A percentile compares a stretch with the other conserved stretches of the same genome.
Evolutionary conservation across 2,888 invertebrate genomes (phyloP).

Genomic region (Chalcosyrphus nemorum): DNA sequence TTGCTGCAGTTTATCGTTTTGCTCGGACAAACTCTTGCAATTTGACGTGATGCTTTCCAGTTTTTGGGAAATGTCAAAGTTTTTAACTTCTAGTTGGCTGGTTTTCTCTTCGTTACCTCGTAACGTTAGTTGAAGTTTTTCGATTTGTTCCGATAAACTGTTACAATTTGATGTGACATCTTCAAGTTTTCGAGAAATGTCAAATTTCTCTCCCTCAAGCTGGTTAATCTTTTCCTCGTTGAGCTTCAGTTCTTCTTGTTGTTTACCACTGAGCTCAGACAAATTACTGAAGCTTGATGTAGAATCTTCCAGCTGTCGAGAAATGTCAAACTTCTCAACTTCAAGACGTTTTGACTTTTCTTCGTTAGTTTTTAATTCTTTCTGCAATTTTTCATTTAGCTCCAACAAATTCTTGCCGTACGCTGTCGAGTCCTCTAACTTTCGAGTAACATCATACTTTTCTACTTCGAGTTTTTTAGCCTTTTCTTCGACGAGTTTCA

Average conservation of each 20-base stretch:
- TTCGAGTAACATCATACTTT: slow-evolving; percentile 74
- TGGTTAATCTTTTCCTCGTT: slow-evolving; percentile 80
- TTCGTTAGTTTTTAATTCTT: slow-evolving; percentile 77
- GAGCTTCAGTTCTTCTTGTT: slow-evolving; percentile 75
- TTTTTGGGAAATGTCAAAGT: slow-evolving; percentile 74
- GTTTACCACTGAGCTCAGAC: slow-evolving; percentile 76
- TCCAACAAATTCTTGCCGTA: slow-evolving; percentile 74
- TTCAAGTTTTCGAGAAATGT: slow-evolving; percentile 84
- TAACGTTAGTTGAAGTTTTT: slow-evolving; percentile 84
- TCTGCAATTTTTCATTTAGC: slow-evolving; percentile 68
- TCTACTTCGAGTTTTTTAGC: slow-evolving; percentile 81
- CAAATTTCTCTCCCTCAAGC: slow-evolving; percentile 79
- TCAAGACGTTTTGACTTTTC: slow-evolving; percentile 22
- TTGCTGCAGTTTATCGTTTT: slow-evolving; percentile 17
- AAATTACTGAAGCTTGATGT: slow-evolving; percentile 68
- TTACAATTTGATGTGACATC: slow-evolving; percentile 81
- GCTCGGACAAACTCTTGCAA: slow-evolving; percentile 74
- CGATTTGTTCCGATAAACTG: slow-evolving; percentile 74
- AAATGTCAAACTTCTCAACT: slow-evolving; percentile 62
- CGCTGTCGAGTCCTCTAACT: slow-evolving; percentile 82
- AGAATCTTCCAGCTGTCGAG: slow-evolving; percentile 75
- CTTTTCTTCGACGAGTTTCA: slow-evolving; percentile 83
- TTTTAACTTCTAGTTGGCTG: slow-evolving; percentile 10
- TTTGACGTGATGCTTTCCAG: slow-evolving; percentile 74
- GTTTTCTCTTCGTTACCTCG: slow-evolving; percentile 84